Conservation (phyloP, 2,797 vertebrate genomes). For the Pseudocheirus occidentalis region DNA sequence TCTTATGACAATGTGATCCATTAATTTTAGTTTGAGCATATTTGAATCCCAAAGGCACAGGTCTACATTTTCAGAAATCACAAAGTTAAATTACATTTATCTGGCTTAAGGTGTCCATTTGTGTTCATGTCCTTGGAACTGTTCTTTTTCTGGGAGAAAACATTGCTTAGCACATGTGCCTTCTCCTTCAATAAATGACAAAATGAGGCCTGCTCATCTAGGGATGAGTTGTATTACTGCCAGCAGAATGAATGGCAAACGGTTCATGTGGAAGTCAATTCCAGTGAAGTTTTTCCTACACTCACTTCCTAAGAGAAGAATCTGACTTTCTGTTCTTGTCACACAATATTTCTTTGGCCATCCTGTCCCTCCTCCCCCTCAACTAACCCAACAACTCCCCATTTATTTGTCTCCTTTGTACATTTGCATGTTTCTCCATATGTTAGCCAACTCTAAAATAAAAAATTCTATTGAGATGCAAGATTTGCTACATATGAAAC, state of each 20-base stretch:
- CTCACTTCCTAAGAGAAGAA: neutral
- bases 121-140: neutral
- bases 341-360: neutral
- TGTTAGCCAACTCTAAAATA: neutral
- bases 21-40: neutral
- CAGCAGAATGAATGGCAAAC: neutral
- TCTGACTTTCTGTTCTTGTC: neutral
- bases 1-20: neutral
- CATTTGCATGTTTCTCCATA: neutral
- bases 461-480: neutral
- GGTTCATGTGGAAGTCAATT: neutral
- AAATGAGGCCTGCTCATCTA: neutral
- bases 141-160: neutral
- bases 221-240: neutral
- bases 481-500: neutral
- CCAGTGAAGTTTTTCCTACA: neutral
- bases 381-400: neutral
- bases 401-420: neutral
- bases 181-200: slow-evolving; percentile 5
- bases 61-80: slow-evolving; percentile 4
- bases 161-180: neutral
- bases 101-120: neutral
- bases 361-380: neutral
- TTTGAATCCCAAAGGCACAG: neutral
- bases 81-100: neutral